Evolutionary conservation across 2,797 vertebrate species (phyloP).

Genomic region (Phataginus tetradactyla): DNA sequence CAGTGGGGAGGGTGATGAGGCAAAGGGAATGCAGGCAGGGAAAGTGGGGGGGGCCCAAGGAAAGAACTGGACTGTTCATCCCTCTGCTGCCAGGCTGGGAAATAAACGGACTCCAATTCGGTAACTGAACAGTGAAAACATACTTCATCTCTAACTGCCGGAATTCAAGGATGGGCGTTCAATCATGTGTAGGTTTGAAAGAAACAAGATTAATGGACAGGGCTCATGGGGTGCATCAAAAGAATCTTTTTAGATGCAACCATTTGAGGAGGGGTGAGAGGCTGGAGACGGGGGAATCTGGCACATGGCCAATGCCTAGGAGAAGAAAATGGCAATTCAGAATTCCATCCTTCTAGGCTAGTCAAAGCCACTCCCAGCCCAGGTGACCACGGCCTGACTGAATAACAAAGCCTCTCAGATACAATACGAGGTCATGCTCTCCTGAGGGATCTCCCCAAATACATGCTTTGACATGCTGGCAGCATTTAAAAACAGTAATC

Average conservation of each 20-base stretch:
- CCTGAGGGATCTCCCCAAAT: not conserved
- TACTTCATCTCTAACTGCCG: not conserved
- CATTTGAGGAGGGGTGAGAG: not conserved
- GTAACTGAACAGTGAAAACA: not conserved
- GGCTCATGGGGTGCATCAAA: slow-evolving; percentile 41
- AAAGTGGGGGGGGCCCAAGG: not conserved
- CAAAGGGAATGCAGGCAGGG: not conserved
- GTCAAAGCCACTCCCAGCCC: not conserved
- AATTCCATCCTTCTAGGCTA: not conserved
- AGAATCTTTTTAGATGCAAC: slow-evolving; percentile 51
- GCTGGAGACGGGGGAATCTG: not conserved
- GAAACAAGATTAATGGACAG: slow-evolving; percentile 67
- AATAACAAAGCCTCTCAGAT: not conserved
- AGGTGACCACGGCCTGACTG: not conserved
- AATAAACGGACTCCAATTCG: not conserved
- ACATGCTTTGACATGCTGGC: not conserved
- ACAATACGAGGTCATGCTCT: not conserved
- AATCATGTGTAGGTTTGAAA: slow-evolving; percentile 50
- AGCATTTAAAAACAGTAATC: not conserved
- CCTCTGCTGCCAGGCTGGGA: not conserved
- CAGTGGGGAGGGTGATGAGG: not conserved
- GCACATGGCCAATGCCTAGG: slow-evolving; percentile 52
- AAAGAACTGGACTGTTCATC: not conserved
- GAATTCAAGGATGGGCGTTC: slow-evolving; percentile 47
- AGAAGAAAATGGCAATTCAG: slow-evolving; percentile 37